phyloP scores from a whole-genome alignment of 2,113 vertebrate genomes.

The Lamprotornis superbus region DNA sequence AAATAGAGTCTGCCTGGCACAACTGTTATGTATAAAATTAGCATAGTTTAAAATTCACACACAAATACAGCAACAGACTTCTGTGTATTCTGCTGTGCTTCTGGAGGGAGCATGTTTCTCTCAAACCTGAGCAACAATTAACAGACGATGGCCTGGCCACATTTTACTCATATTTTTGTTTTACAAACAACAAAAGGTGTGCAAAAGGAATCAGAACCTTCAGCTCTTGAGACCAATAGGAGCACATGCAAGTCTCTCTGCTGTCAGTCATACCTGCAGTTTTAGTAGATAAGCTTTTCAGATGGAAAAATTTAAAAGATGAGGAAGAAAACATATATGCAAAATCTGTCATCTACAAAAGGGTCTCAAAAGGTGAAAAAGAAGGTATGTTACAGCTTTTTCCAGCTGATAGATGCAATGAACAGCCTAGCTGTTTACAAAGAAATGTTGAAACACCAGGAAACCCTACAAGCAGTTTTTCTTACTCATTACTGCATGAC shows the following conservation, averaged over 20 bases:
- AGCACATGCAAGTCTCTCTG: background rate
- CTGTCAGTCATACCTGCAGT: background rate
- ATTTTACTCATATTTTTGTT: background rate
- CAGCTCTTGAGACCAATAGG: background rate
- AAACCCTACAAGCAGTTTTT: background rate
- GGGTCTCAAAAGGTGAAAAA: background rate
- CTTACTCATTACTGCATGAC: background rate
- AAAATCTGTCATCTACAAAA: background rate
- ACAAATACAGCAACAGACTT: constrained; percentile 24
- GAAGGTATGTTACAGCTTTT: background rate
- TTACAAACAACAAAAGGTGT: constrained; percentile 18
- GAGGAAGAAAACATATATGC: background rate
- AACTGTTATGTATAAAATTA: constrained; percentile 71
- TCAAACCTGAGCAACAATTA: constrained; percentile 15
- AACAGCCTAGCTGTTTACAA: background rate
- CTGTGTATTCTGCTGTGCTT: background rate
- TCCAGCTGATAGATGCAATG: background rate
- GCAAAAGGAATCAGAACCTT: constrained; percentile 32
- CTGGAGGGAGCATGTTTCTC: background rate
- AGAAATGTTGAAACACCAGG: background rate
- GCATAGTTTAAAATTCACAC: constrained; percentile 65
- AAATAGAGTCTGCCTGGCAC: constrained; percentile 68
- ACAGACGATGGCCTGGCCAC: background rate
- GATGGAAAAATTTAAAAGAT: background rate
- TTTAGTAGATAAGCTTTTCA: background rate